These are phyloP conservation scores for Remorina albescens DNA, from an alignment of 2,797 vertebrate species.

Conservation along the genomic window DNA sequence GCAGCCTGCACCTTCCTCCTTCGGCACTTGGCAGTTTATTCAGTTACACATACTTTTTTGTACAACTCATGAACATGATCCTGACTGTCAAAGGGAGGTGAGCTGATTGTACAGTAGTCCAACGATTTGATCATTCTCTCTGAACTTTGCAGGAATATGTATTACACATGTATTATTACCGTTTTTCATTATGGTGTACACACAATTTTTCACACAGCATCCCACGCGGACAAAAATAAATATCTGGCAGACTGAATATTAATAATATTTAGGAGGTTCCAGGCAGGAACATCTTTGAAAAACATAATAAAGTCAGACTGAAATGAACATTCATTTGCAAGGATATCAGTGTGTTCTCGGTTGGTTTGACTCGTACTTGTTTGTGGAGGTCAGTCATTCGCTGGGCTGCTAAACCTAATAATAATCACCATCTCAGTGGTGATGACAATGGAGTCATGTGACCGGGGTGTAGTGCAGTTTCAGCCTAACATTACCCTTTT, in stretches of 20 bases:
- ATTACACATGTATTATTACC: not conserved
- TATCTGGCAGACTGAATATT: constrained; percentile 14
- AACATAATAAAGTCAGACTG: not conserved
- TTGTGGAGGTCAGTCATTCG: no score
- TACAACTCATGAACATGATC: constrained; percentile 44
- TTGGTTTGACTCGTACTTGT: not conserved
- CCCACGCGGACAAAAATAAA: constrained; percentile 9
- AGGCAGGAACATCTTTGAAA: not conserved
- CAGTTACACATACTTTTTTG: constrained; percentile 48
- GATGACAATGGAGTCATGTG: no score
- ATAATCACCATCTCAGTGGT: no score
- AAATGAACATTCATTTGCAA: not conserved
- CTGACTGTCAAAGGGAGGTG: constrained; percentile 39
- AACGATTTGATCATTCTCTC: constrained; percentile 18
- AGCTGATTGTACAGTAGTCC: constrained; percentile 7
- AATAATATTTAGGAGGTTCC: constrained; percentile 3
- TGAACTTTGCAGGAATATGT: not conserved
- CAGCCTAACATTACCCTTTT: no score
- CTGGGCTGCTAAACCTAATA: no score
- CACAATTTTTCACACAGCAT: not conserved
- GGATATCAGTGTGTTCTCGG: not conserved
- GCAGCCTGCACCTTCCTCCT: constrained; percentile 58
- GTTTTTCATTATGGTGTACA: not conserved
- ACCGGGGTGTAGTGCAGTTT: no score
- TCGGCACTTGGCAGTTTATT: constrained; percentile 59